Base-by-base conservation (phyloP, 2,113 vertebrate genomes). In the Neogobius melanostomus region DNA sequence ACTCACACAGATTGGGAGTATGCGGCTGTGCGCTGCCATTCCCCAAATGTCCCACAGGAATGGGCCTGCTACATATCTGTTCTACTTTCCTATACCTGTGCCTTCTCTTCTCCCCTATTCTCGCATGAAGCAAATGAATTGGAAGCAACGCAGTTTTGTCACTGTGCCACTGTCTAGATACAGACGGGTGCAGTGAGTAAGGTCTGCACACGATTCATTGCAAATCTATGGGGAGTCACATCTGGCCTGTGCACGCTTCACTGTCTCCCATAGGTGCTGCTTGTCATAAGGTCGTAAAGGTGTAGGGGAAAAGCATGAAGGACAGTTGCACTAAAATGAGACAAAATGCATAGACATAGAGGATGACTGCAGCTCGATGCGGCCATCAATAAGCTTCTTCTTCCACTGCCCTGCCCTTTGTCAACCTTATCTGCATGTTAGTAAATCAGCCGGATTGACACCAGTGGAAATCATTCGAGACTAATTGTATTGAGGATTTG, bases 401-500 rank as follows among this genome's bases (percentile, higher is more conserved):
- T 83, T 76, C 48, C 68, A 68, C 54, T 56, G 71, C 43, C 71
- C 65, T 75, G 54, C 67, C 54, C 73, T 73, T 42, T 44, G 66
- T 64, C 60, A 76, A 65, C 74, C 69, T 84, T 81, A 86, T 85
- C 81, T 75, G 11, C 66, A 79, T 86, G 66, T 11, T 73, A 82
- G 77, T 84, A 83, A 88, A 89, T 92, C 86, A 81, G 69, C 72
- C 66, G 71, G 66, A 82, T 80, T 77, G 76, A 73, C 66, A 71
- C 69, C 43, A 83, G 78, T 88, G 69, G 79, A 90, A 90, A 91
- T 90, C 85, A 84, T 87, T 88, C 59, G 46, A 15, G 72, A 77
- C 77, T 85, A 87, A 87, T 88, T 79, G 74, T 68, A 87, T 83
- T 82, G 82, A 80, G 76, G 69, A 85, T 85, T 86, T 88, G 64